Percentiles rank a stretch among this genome's conserved stretches.
These are phyloP conservation scores for Trichopria drosophilae DNA, from an alignment of 2,888 invertebrate genomes.

Conservation along the genomic window DNA sequence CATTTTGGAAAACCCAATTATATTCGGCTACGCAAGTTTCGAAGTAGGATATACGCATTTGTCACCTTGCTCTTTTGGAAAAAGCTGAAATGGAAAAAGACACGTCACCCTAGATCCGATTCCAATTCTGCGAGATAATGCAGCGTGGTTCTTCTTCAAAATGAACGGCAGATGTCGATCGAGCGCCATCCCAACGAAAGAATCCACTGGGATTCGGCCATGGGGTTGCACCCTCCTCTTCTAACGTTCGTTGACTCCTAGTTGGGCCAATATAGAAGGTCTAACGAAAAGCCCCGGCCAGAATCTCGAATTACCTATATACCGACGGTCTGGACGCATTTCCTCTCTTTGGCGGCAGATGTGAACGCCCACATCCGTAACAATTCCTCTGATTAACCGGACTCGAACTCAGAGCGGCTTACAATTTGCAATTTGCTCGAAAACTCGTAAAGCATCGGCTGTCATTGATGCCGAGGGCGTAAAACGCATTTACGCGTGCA, in stretches of 20 bases:
- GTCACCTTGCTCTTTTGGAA: too few species aligned
- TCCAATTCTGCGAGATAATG: slow-evolving; percentile 7
- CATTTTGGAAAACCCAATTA: too few species aligned
- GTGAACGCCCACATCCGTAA: slow-evolving; percentile 51
- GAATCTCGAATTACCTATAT: slow-evolving; percentile 54
- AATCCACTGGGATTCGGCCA: slow-evolving; percentile 43
- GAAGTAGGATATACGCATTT: too few species aligned
- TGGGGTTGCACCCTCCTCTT: slow-evolving; percentile 41
- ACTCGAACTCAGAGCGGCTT: slow-evolving; percentile 37
- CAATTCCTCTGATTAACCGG: slow-evolving; percentile 55
- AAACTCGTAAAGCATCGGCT: slow-evolving; percentile 52
- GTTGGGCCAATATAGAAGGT: slow-evolving; percentile 15
- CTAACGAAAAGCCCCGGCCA: slow-evolving; percentile 34
- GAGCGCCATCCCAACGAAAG: slow-evolving; percentile 46
- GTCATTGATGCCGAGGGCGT: slow-evolving; percentile 26
- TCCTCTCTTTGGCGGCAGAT: too few species aligned
- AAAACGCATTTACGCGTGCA: slow-evolving; percentile 8
- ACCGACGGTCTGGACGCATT: slow-evolving; percentile 34
- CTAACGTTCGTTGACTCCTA: slow-evolving; percentile 29
- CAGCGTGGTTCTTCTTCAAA: slow-evolving; percentile 27
- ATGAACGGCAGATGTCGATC: slow-evolving; percentile 54
- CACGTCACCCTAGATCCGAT: slow-evolving; percentile 5
- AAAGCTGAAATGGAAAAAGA: slow-evolving; percentile 19
- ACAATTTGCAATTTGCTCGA: slow-evolving; percentile 54
- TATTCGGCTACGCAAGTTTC: too few species aligned